Percentiles rank a stretch among this genome's conserved stretches.
Conservation (phyloP, 2,888 invertebrate species). For the Lampropteryx suffumata region DNA sequence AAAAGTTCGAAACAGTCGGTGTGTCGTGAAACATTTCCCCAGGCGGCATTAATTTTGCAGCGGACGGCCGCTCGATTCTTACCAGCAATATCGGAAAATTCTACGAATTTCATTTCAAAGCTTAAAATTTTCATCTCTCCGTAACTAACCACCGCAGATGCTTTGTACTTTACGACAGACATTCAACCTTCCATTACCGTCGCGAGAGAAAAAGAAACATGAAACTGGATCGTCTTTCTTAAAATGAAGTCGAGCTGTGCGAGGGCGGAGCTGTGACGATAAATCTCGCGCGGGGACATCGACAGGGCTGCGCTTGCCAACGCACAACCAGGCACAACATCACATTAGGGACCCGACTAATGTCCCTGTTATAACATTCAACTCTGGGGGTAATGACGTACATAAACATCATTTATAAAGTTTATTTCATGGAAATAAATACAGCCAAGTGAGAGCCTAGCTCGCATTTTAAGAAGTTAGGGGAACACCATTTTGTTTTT, state of each 20-base stretch:
- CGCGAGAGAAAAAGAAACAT: constrained; percentile 54
- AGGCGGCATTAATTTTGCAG: constrained; percentile 45
- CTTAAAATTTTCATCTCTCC: constrained; percentile 26
- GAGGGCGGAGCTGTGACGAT: constrained; percentile 52
- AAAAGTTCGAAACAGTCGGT: constrained; percentile 38
- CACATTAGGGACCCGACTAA: constrained; percentile 59
- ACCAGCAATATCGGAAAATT: constrained; percentile 42
- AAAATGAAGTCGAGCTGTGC: constrained; percentile 46
- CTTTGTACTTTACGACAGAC: constrained; percentile 32
- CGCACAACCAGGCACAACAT: constrained; percentile 52
- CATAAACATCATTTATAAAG: constrained; percentile 38
- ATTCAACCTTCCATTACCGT: constrained; percentile 50
- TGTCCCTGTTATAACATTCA: constrained; percentile 55
- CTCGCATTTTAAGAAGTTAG: not conserved
- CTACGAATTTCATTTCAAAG: constrained; percentile 41
- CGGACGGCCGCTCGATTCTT: constrained; percentile 32
- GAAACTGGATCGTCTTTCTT: constrained; percentile 51
- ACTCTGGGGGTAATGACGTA: constrained; percentile 37
- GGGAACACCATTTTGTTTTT: too few relatives aligned
- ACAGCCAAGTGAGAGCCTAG: constrained; percentile 5
- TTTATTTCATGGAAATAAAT: constrained; percentile 32
- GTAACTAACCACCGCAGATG: constrained; percentile 27
- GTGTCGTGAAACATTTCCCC: constrained; percentile 42
- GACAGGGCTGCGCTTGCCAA: constrained; percentile 56
- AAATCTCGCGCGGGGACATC: constrained; percentile 60